Conservation (phyloP, 37 sponge, comb jelly and placozoan genomes). For the Haliclona indistincta region DNA sequence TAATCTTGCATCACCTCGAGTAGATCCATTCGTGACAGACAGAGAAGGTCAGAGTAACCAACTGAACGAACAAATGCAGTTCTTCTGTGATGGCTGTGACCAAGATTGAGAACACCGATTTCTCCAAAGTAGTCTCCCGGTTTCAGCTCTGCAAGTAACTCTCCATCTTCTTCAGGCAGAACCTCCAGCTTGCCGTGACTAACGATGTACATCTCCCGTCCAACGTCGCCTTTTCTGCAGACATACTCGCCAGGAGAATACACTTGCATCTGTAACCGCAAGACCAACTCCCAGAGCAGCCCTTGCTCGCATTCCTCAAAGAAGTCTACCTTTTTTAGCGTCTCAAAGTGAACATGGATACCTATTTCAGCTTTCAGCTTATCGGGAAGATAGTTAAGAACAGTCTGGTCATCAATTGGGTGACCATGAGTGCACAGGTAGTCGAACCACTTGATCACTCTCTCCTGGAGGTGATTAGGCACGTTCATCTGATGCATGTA, state of each 20-base stretch:
- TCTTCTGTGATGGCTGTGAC: slow-evolving; percentile 28
- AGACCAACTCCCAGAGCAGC: slow-evolving; percentile 72
- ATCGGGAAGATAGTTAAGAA: slow-evolving; percentile 53
- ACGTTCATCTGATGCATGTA: slow-evolving; percentile 55
- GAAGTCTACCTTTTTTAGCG: slow-evolving; percentile 59
- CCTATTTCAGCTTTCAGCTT: slow-evolving; percentile 66
- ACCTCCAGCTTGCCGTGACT: slow-evolving; percentile 57
- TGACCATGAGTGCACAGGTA: slow-evolving; percentile 60
- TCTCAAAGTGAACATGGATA: slow-evolving; percentile 61
- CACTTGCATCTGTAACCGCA: slow-evolving; percentile 67
- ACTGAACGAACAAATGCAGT: slow-evolving; percentile 75
- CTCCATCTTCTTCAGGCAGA: slow-evolving; percentile 20
- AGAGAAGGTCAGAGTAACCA: slow-evolving; percentile 73
- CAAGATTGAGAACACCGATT: slow-evolving; percentile 62
- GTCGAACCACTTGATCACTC: slow-evolving; percentile 72
- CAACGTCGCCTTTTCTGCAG: slow-evolving; percentile 67
- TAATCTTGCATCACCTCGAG: slow-evolving; percentile 64
- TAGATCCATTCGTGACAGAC: slow-evolving; percentile 57
- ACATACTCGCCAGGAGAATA: slow-evolving; percentile 77
- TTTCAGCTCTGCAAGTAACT: slow-evolving; percentile 9
- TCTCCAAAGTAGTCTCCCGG: slow-evolving; percentile 76
- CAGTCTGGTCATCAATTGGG: slow-evolving; percentile 47
- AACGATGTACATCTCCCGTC: slow-evolving; percentile 81
- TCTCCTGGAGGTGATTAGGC: slow-evolving; percentile 51
- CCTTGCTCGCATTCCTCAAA: slow-evolving; percentile 70